Percentiles rank a stretch among this genome's conserved stretches.
These are phyloP conservation scores for Atta colombica DNA, from an alignment of 1,140 invertebrate species.

Conservation along the genomic window DNA sequence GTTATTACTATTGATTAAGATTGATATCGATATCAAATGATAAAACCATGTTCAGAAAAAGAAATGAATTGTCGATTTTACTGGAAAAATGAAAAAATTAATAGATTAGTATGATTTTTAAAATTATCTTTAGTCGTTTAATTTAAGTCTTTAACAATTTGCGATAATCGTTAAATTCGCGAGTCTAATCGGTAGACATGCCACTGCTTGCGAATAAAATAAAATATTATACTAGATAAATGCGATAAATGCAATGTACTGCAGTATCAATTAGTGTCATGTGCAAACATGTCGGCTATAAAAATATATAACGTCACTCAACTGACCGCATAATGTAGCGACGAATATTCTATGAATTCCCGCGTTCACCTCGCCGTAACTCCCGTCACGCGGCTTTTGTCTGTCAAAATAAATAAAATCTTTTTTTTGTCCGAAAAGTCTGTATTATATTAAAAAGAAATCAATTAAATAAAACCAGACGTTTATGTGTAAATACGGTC, in stretches of 20 bases:
- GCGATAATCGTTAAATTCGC: background rate
- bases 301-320: slow-evolving; percentile 39
- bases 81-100: background rate
- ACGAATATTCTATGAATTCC: slow-evolving; percentile 9
- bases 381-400: background rate
- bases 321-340: background rate
- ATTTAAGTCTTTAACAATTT: slow-evolving; percentile 1
- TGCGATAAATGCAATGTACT: slow-evolving; percentile 32
- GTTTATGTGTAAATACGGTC: background rate
- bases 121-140: slow-evolving; percentile 1
- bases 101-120: background rate
- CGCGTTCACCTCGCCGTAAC: background rate
- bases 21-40: slow-evolving; percentile 19
- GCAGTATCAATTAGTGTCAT: slow-evolving; percentile 52
- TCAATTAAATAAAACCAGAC: background rate
- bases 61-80: background rate
- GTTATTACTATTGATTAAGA: background rate
- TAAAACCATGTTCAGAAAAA: background rate
- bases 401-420: background rate
- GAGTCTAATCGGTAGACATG: background rate
- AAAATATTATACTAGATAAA: background rate
- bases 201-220: slow-evolving; percentile 23
- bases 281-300: slow-evolving; percentile 27
- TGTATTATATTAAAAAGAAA: background rate
- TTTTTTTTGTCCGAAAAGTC: background rate